Conservation (phyloP, 2,888 invertebrate species). For the Thereva nobilitata region DNA sequence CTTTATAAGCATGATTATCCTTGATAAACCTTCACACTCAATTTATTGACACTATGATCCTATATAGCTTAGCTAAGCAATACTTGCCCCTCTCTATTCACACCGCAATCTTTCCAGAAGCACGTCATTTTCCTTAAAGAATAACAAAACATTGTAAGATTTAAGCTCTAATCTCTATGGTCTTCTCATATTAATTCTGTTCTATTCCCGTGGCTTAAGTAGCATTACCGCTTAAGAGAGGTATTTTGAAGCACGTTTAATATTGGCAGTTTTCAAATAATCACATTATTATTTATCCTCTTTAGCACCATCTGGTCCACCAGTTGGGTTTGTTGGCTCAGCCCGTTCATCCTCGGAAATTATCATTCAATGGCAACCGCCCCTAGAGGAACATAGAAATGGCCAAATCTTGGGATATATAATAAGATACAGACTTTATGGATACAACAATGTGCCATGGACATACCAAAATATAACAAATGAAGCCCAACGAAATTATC, state of each 20-base stretch:
- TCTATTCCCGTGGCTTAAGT: conserved; percentile 48
- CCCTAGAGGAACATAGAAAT: conserved; percentile 91
- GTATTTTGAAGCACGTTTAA: conserved; percentile 48
- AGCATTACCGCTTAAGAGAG: conserved; percentile 58
- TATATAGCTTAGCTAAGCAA: no score
- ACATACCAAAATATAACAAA: conserved; percentile 89
- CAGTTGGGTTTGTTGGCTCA: conserved; percentile 91
- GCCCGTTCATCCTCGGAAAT: conserved; percentile 94
- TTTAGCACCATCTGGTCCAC: conserved; percentile 93
- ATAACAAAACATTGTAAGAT: conserved; percentile 9
- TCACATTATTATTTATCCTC: conserved; percentile 40
- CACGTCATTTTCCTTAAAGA: conserved; percentile 9
- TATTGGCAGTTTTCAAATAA: conserved; percentile 30
- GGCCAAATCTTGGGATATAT: conserved; percentile 94
- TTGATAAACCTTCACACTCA: no score
- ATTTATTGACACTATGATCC: no score
- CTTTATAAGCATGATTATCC: no score
- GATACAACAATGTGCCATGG: conserved; percentile 93
- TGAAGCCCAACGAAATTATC: conserved; percentile 86
- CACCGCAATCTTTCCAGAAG: not conserved
- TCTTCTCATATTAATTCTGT: conserved; percentile 23
- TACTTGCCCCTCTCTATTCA: no score
- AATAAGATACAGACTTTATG: conserved; percentile 86
- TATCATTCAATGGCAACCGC: conserved; percentile 96
- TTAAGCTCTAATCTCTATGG: conserved; percentile 26